A percentile compares a stretch with the other conserved stretches of the same genome.
These are phyloP conservation scores for Labroides dimidiatus DNA, from an alignment of 2,797 vertebrate genomes.

Conservation along the genomic window DNA sequence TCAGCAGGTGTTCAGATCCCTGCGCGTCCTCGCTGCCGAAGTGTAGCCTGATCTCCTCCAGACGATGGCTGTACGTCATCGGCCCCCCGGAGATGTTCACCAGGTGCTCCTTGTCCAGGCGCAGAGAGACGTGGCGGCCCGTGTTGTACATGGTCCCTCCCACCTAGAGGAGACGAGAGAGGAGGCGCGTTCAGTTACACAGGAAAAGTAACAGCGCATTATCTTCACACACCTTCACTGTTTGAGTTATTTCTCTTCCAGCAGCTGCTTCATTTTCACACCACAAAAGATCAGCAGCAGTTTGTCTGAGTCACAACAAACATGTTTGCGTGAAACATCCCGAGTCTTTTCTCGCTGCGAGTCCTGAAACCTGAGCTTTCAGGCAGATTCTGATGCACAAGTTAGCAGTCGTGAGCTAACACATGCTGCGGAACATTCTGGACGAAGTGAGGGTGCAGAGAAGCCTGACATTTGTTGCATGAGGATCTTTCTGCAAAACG, in stretches of 20 bases:
- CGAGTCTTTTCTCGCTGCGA: too few relatives aligned
- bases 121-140: conserved; percentile 95
- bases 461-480: too few relatives aligned
- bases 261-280: background rate
- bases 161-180: conserved; percentile 82
- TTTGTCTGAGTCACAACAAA: background rate
- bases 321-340: background rate
- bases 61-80: conserved; percentile 96
- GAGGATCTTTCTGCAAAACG: too few relatives aligned
- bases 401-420: too few relatives aligned
- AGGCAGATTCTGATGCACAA: too few relatives aligned
- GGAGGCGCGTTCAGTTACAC: background rate
- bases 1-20: conserved; percentile 97
- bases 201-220: background rate
- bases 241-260: background rate
- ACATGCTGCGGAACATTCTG: too few relatives aligned
- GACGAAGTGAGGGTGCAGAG: too few relatives aligned
- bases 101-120: conserved; percentile 97
- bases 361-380: too few relatives aligned
- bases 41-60: conserved; percentile 97
- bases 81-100: conserved; percentile 98
- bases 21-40: conserved; percentile 97
- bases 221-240: background rate
- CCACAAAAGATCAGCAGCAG: background rate
- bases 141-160: conserved; percentile 99